Evolutionary conservation across 2,113 vertebrate genomes (phyloP), one percentile per base, ranked within the genome.

Genomic region (Macroglossus sobrinus): DNA sequence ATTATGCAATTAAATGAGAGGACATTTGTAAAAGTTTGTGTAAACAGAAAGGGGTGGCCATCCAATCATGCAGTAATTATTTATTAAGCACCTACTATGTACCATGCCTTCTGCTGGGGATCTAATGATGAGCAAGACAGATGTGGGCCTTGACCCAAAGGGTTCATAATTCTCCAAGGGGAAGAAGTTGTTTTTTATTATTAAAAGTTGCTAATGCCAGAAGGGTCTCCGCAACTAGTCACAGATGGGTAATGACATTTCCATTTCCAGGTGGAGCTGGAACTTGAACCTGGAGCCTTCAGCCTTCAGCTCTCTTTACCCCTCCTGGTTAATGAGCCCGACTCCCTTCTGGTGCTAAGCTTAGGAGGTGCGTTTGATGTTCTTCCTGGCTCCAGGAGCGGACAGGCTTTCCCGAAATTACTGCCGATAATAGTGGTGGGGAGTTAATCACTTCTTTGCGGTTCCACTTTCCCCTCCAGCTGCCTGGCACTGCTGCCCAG

Each of bases 401-500:
- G 57, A 43, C 61, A 61, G 80, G 92, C 64, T 79, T 90, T 84
- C 90, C 71, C 18, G 57, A 89, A 72, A 33, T 47, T 12, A 57
- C 68, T 7, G 13, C 78, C 16, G 47, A 55, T 75, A 86, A 92
- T 7, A 88, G 80, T 47, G 64, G 43, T 24, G 28, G 69, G 81
- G 92, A 47, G 33, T 71, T 38, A 81, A 91, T 92, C 82, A 63
- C 16, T 0, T 68, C 84, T 94, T 61, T 47, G 33, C 4, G 10
- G 30, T 2, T 89, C 50, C 28, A 35, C 89, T 95, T 87, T 93
- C 86, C 72, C 92, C 0, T 2, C 43, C 3, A 10, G 92, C 72
- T 64, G 75, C 38, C 35, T 1, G 0, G 43, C 45, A 0, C 6
- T 30, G 40, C 85, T 47, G 63, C 89, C 63, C 45, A 55, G 75